Conservation (phyloP, 2,113 vertebrate species). For the Pseudopodoces humilis region DNA sequence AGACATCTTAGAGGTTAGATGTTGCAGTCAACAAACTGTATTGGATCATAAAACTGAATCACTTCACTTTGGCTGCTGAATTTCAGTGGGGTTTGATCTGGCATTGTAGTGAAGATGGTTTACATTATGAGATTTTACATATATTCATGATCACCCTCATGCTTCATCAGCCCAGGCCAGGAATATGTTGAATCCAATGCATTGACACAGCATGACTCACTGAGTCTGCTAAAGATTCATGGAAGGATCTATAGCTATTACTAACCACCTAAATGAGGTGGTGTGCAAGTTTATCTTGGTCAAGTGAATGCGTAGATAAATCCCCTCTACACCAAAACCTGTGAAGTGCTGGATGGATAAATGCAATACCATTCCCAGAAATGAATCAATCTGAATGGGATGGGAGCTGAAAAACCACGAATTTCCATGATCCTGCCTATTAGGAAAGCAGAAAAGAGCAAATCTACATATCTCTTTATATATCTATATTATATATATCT, state of each 20-base stretch:
- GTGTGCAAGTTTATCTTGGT: not conserved
- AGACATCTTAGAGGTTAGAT: not conserved
- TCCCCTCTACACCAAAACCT: not conserved
- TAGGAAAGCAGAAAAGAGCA: not conserved
- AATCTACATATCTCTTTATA: not conserved
- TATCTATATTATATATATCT: not conserved
- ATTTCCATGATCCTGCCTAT: not conserved
- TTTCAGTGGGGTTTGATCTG: not conserved
- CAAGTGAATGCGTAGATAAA: not conserved
- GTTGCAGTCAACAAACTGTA: not conserved
- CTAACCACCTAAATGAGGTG: not conserved
- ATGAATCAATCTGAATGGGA: not conserved
- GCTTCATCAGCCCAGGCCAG: not conserved
- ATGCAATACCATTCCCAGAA: not conserved
- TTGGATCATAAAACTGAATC: not conserved
- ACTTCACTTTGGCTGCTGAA: not conserved
- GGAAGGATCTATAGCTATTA: not conserved
- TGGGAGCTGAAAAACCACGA: not conserved
- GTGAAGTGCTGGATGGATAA: not conserved
- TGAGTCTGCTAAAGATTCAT: not conserved
- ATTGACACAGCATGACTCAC: not conserved
- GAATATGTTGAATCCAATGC: not conserved
- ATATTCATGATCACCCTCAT: not conserved
- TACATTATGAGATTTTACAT: not conserved
- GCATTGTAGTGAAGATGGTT: not conserved